Conservation (phyloP, 2,113 vertebrate species). For the Sapajus apella region DNA sequence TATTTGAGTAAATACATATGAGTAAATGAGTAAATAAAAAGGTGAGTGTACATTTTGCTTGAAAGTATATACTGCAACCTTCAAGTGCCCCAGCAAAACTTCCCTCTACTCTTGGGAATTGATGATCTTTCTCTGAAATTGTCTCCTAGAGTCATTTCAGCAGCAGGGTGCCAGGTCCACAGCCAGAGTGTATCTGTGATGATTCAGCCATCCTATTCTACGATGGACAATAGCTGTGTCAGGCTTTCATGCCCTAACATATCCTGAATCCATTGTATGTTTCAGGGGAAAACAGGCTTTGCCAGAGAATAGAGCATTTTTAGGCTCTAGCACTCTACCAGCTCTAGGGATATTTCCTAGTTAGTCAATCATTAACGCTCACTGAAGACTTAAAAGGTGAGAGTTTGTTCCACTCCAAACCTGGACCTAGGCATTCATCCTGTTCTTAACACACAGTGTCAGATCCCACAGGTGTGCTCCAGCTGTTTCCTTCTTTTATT, state of each 20-base stretch:
- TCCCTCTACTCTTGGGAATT: neutral
- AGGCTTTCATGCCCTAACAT: neutral
- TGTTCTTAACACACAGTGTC: neutral
- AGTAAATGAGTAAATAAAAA: neutral
- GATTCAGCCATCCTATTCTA: neutral
- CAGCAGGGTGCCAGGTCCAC: neutral
- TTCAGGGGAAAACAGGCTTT: neutral
- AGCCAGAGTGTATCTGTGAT: neutral
- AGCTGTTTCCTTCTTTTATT: neutral
- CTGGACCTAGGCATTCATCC: neutral
- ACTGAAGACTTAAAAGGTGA: neutral
- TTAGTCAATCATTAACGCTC: neutral
- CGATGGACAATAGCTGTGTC: neutral
- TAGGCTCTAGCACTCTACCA: neutral
- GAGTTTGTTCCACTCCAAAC: neutral
- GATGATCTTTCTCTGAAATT: neutral
- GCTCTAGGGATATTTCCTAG: neutral
- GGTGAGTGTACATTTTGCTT: neutral
- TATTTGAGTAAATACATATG: neutral
- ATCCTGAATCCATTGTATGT: neutral
- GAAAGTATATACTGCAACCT: neutral
- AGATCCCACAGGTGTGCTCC: too few relatives aligned
- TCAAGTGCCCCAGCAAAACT: neutral
- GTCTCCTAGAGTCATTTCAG: neutral
- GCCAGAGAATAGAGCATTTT: neutral